Evolutionary conservation across 2,797 vertebrate genomes (phyloP), one percentile per base, ranked within the genome.

Genomic region (Anniella stebbinsi): DNA sequence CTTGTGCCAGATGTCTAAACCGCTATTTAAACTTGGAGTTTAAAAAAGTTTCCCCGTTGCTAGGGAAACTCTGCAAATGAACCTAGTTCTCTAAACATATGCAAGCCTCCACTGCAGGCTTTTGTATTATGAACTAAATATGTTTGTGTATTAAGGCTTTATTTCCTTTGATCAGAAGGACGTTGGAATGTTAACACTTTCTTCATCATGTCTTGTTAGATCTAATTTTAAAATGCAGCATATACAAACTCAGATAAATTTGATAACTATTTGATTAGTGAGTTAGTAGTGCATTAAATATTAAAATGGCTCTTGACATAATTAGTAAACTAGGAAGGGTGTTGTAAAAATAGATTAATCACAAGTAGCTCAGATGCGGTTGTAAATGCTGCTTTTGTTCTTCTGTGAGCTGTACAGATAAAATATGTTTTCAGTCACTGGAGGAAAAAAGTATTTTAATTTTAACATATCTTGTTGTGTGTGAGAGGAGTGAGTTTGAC

Each of bases 111-210:
- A 88, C 36, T 57, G 28, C 38, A 67, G 86, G 13, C 75, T 41
- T 89, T 89, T 89, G 78, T 83, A 86, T 33, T 84, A 72, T 77
- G 67, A 67, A 1, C 1, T 80, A 38, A 30, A 38, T 51, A 54
- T 75, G 69, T 75, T 75, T 60, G 72, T 75, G 30, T 67, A 75
- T 88, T 91, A 89, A 84, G 78, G 45, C 36, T 86, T 48, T 7
- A 1, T 72, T 21, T 51, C 67, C 30, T 83, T 88, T 66, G 18
- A 11, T 91, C 12, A 51, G 48, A 38, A 80, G 69, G 41, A 75
- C 77, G 60, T 69, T 91, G 18, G 85, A 28, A 89, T 73, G 45
- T 89, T 80, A 83, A 1, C 0, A 0, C 36, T 88, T 72, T 12
- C n/a, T 21, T 66, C 17, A 15, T 30, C 41, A 41, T 60, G n/a